These are phyloP conservation scores for Mastomys coucha DNA, from an alignment of 2,113 vertebrate genomes.

Conservation along the genomic window DNA sequence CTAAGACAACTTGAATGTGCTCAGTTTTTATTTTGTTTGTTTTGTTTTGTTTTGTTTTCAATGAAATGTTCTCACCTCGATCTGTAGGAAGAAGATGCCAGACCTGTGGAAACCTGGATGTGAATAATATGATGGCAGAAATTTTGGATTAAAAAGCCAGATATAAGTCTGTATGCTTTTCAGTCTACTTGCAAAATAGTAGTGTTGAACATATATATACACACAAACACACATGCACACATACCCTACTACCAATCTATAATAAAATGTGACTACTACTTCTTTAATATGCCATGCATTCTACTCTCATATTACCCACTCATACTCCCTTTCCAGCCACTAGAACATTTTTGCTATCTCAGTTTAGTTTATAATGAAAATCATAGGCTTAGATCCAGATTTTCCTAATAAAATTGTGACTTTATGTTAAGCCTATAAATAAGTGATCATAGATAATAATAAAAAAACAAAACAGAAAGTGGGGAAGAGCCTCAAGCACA, in stretches of 20 bases:
- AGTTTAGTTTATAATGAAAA: conserved; percentile 52
- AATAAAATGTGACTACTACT: conserved; percentile 67
- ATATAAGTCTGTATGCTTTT: conserved; percentile 61
- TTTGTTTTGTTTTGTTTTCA: neutral
- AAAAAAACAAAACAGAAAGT: too few species aligned
- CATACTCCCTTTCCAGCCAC: neutral
- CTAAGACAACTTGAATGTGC: conserved; percentile 79
- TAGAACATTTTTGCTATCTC: conserved; percentile 46
- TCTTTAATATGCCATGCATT: conserved; percentile 8
- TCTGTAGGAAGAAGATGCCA: neutral
- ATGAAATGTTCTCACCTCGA: conserved; percentile 50
- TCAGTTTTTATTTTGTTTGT: neutral
- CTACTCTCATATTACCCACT: neutral
- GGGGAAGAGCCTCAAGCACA: too few species aligned
- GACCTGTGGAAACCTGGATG: neutral
- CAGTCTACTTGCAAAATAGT: conserved; percentile 59
- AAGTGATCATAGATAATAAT: conserved; percentile 13
- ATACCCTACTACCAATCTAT: conserved; percentile 51
- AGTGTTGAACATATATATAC: neutral
- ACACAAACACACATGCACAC: neutral
- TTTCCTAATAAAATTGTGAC: conserved; percentile 50
- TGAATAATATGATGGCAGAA: conserved; percentile 60
- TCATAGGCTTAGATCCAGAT: neutral
- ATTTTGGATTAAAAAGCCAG: conserved; percentile 66
- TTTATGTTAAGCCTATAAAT: conserved; percentile 56